Base-by-base conservation (phyloP, 2,888 invertebrate genomes). In the Thecophora atra region DNA sequence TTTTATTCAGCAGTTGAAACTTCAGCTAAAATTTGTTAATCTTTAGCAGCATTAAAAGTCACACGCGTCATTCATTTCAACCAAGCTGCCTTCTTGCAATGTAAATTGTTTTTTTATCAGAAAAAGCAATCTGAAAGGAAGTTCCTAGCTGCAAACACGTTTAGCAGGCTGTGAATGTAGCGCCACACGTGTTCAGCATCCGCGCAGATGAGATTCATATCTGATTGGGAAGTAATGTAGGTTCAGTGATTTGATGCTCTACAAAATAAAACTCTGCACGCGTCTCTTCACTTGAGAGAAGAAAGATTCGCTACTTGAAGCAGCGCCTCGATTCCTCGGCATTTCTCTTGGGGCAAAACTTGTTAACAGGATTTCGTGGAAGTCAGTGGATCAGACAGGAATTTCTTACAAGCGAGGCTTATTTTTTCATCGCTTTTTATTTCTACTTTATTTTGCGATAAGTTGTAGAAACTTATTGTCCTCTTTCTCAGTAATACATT, bases 221-320 rank as follows among this genome's bases (percentile, higher is more conserved):
- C 82, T 82, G 81, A 81, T 81, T 82, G 82, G 81, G 82, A 82
- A 81, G 81, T 81, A 81, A 81, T 81, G 79, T 81, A 78, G 11
- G 13, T 79, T 80, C 78, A 79, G 79, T 78, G 79, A 78, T 80
- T 80, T 80, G 81, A 82, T 82, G 79, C 74, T 77, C 78, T 77
- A 72, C 74, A 63, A 52, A 54, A 60, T 19, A 56, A n/a, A 44
- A 44, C 28, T 56, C 69, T 24, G n/a, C 42, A 66, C 30, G 52
- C 51, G 52, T 70, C 37, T 30, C 6, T 15, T 64, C 26, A 17
- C 2, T 15, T 47, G 47, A n/a, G 47, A n/a, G 47, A 1, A 47
- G 15, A 13, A 11, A 13, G 44, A 4, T 47, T 17, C 47, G 11
- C 6, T 47, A n/a, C 17, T 15, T 47, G 47, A 44, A 3, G 64